Evolutionary conservation across 53 echinoderm and acorn worm genomes (phyloP).

Genomic region (Astropecten irregularis): DNA sequence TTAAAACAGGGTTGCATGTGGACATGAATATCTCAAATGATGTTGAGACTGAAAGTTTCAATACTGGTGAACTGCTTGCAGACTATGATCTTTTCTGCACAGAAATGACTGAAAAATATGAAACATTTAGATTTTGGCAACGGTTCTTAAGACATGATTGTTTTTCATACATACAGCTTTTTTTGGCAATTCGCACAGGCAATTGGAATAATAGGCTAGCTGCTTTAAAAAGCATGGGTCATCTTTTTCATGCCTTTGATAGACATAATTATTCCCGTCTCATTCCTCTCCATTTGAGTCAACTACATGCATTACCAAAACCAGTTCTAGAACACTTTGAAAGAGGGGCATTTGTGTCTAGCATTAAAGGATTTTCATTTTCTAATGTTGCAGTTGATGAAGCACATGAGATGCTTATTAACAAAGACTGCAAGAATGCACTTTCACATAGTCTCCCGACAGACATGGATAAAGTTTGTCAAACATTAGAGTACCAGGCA

Average conservation of each 20-base stretch:
- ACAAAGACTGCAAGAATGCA: slow-evolving; percentile 62
- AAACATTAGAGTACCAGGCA: slow-evolving; percentile 54
- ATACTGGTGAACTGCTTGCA: neutral
- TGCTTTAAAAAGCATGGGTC: slow-evolving; percentile 52
- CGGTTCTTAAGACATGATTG: slow-evolving; percentile 28
- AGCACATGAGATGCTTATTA: slow-evolving; percentile 67
- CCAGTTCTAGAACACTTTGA: no score
- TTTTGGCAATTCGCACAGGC: slow-evolving; percentile 45
- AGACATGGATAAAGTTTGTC: slow-evolving; percentile 41
- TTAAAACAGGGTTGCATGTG: neutral
- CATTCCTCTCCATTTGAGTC: slow-evolving; percentile 50
- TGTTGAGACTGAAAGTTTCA: neutral
- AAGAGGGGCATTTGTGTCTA: slow-evolving; percentile 69
- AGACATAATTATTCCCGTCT: slow-evolving; percentile 63
- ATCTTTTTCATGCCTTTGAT: slow-evolving; percentile 68
- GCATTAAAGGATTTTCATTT: slow-evolving; percentile 55
- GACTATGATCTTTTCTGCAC: no score
- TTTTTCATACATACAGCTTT: slow-evolving; percentile 48
- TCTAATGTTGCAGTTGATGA: slow-evolving; percentile 73
- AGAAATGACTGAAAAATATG: slow-evolving; percentile 2
- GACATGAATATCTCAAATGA: no score
- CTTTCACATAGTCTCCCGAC: slow-evolving; percentile 42
- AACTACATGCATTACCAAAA: slow-evolving; percentile 19
- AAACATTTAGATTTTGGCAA: slow-evolving; percentile 73
- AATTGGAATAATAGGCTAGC: slow-evolving; percentile 57